Percentiles rank a stretch among this genome's conserved stretches.
Evolutionary conservation across 2,888 invertebrate genomes (phyloP).

Genomic region (Megalurothrips usitatus): DNA sequence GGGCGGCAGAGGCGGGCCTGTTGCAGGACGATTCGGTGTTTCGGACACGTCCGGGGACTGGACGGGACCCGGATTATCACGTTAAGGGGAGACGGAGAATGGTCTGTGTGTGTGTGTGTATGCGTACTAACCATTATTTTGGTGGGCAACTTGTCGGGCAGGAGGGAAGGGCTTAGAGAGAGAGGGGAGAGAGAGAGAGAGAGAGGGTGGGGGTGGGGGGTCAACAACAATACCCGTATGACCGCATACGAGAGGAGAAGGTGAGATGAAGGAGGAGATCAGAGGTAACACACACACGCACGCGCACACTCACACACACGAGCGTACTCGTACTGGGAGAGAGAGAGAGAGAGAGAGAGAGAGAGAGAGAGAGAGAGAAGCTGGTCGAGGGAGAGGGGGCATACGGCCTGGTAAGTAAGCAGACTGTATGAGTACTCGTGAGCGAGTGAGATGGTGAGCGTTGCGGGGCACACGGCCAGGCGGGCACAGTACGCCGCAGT

Average conservation of each 20-base stretch:
- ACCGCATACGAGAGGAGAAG: neutral
- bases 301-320: neutral
- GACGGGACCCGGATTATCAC: neutral
- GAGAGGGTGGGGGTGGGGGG: neutral
- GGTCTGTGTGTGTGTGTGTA: too few species aligned
- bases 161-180: neutral
- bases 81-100: too few species aligned
- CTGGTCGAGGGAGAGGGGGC: neutral
- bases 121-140: neutral
- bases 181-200: neutral
- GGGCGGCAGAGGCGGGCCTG: neutral
- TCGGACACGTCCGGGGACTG: neutral
- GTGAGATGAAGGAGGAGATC: slow-evolving; percentile 19
- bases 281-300: neutral
- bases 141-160: neutral
- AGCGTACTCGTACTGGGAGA: neutral
- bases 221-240: slow-evolving; percentile 2
- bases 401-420: neutral
- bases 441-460: neutral
- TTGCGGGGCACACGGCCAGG: neutral
- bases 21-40: too few species aligned
- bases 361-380: neutral
- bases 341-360: neutral
- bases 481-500: neutral
- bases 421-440: neutral